Base-by-base conservation (phyloP, 1,140 invertebrate species). In the Rhizoglyphus robini region DNA sequence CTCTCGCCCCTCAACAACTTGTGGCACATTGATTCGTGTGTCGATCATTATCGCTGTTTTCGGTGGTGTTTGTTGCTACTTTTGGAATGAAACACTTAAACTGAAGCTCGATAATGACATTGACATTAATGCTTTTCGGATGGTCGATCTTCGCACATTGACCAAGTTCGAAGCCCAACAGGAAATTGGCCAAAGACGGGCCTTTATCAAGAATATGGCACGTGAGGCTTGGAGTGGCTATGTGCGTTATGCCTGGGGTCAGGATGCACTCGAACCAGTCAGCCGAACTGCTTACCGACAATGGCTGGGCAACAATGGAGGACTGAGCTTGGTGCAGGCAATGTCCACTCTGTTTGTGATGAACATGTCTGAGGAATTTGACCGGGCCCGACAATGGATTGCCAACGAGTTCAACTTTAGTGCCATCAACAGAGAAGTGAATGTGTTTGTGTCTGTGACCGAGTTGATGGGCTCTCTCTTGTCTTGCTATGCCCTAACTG, bases 361-460 rank as follows among this genome's bases (percentile, higher is more conserved):
- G 96, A 94, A 90, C 0, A 78, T 99, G 67, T 82, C 86, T 67
- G 86, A 96, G 30, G 91, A 98, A 75, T 98, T 87, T 77, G 84
- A 90, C 68, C 84, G 88, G 71, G 95, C 88, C 1, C 80, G 88
- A 23, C 88, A 97, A 70, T 98, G 94, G 94, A 85, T 98, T 34
- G 87, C 84, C 0, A 81, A 87, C 20, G 84, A 89, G 72, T 82
- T 98, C 46, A 83, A 88, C 70, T 84, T 97, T 65, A 75, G 76
- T 73, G 82, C 87, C 65, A 80, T 94, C 90, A 83, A 84, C 69
- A 81, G 86, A 0, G 92, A 96, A 72, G 79, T 98, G 68, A 98
- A 94, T 1, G 90, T 98, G 3, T 99, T 99, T 79, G 96, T 99
- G 79, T 93, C 88, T 34, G 99, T 96, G 73, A 99, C 99, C 73